Base-by-base conservation (phyloP, 2,113 vertebrate genomes). In the Cavia aperea region DNA sequence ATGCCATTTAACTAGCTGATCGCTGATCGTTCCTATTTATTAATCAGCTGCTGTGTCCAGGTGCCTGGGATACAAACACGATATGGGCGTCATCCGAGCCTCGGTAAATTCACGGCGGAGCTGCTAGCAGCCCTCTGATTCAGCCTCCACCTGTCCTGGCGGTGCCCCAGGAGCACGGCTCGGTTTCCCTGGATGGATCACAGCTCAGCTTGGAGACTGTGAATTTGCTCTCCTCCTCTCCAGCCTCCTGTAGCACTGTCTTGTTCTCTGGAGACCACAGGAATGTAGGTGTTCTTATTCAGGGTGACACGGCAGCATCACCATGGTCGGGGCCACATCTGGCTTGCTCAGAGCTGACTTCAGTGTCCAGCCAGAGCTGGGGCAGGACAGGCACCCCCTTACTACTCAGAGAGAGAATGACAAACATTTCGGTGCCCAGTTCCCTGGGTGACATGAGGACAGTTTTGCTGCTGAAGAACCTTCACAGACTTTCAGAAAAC, bases 41-140 rank as follows among this genome's bases (percentile, higher is more conserved):
- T n/a, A 5, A 46, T 19, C 26, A 66, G 4, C 33, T 63, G 26
- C 77, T 26, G 1, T 0, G 1, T 6, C 72, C n/a, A 16, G 10
- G 51, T 11, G 36, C 24, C 6, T 16, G 49, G 65, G 60, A 36
- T 29, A 24, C 12, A 33, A n/a, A 43, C 60, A 29, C 14, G 83
- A 58, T 0, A 33, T 4, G 46, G n/a, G 15, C 0, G 0, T 1
- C 5, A 31, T 43, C 21, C 18, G 18, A 4, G 33, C 5, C 36
- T 63, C 0, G 0, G 54, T 62, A 49, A 58, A 15, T 1, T 1
- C 4, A 16, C 0, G 36, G 26, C 0, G 26, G 49, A n/a, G 8
- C 43, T 6, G 81, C 63, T 29, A 4, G 15, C 16, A 5, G 2
- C 8, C 10, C 49, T 18, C 18, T 39, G 7, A 11, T 14, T 31